Conservation (phyloP, 2,888 invertebrate species). For the Drosophila mercatorum region DNA sequence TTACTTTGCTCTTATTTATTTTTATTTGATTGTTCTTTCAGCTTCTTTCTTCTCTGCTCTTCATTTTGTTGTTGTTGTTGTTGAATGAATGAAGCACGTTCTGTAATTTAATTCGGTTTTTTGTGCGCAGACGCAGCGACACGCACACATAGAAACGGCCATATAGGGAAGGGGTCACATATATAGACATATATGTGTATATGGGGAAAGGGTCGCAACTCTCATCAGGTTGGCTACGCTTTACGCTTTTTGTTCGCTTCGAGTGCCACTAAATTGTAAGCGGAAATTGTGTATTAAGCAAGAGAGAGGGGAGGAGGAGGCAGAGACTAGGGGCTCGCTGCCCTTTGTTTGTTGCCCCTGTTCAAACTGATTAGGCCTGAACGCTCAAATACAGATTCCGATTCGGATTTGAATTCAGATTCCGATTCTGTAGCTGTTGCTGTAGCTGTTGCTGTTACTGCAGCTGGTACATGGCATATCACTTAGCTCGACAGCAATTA, state of each 20-base stretch:
- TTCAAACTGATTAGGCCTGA: slow-evolving; percentile 39
- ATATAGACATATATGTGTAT: background rate
- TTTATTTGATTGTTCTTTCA: slow-evolving; percentile 24
- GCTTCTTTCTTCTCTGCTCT: slow-evolving; percentile 2
- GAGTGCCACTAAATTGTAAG: slow-evolving; percentile 68
- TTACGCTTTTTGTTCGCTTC: slow-evolving; percentile 31
- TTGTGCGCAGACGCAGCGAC: slow-evolving; percentile 73
- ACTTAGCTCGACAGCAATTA: slow-evolving; percentile 73
- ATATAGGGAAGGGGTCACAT: slow-evolving; percentile 5
- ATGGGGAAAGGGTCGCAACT: slow-evolving; percentile 46
- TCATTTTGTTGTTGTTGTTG: slow-evolving; percentile 10
- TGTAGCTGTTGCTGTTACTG: slow-evolving; percentile 12
- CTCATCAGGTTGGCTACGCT: slow-evolving; percentile 56
- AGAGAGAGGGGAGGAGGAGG: background rate
- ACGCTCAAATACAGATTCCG: slow-evolving; percentile 11
- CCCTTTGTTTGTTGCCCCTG: slow-evolving; percentile 27
- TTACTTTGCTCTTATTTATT: slow-evolving; percentile 37
- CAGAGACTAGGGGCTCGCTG: slow-evolving; percentile 21
- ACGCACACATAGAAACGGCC: slow-evolving; percentile 4
- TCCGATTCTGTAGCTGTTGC: slow-evolving; percentile 1
- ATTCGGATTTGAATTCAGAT: slow-evolving; percentile 9
- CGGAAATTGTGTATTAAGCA: slow-evolving; percentile 80
- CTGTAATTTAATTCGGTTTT: slow-evolving; percentile 75
- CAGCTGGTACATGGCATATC: slow-evolving; percentile 70
- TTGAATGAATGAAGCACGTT: slow-evolving; percentile 60